These are phyloP conservation scores for Eilema griseolum DNA, from an alignment of 2,888 invertebrate genomes.

Conservation along the genomic window DNA sequence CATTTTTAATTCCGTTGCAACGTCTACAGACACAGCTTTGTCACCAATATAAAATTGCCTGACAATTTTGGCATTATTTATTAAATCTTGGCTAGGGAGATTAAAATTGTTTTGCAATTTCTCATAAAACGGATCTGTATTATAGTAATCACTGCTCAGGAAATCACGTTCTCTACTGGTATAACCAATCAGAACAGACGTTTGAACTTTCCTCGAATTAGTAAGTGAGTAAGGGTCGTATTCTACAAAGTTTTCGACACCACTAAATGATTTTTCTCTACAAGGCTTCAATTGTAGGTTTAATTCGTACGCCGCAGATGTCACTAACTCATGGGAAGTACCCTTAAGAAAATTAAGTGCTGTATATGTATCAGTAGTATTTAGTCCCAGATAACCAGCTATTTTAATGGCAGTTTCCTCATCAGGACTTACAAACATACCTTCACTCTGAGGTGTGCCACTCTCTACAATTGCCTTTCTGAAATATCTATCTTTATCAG, in stretches of 20 bases:
- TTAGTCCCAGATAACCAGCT: slow-evolving; percentile 71
- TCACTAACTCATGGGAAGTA: slow-evolving; percentile 67
- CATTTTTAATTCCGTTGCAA: slow-evolving; percentile 60
- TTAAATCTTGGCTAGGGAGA: slow-evolving; percentile 63
- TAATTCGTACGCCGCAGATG: slow-evolving; percentile 67
- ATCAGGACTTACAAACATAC: slow-evolving; percentile 73
- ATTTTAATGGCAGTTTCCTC: slow-evolving; percentile 69
- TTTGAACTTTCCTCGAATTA: slow-evolving; percentile 71
- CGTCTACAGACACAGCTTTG: slow-evolving; percentile 58
- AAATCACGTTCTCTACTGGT: slow-evolving; percentile 66
- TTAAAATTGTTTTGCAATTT: slow-evolving; percentile 70
- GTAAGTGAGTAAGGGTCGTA: slow-evolving; percentile 71
- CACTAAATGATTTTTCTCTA: slow-evolving; percentile 76
- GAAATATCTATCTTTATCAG: slow-evolving; percentile 74
- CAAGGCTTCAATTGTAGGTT: slow-evolving; percentile 72
- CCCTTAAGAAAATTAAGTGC: slow-evolving; percentile 69
- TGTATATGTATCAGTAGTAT: slow-evolving; percentile 66
- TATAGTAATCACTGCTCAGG: slow-evolving; percentile 61
- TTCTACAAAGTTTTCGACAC: slow-evolving; percentile 74
- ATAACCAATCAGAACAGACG: slow-evolving; percentile 75
- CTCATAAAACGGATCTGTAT: slow-evolving; percentile 69
- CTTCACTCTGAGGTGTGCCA: slow-evolving; percentile 74
- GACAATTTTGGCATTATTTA: slow-evolving; percentile 61
- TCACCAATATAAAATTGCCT: slow-evolving; percentile 80
- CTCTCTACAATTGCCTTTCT: slow-evolving; percentile 77